Percentiles rank a stretch among this genome's conserved stretches.
Evolutionary conservation across 2,888 invertebrate species (phyloP).

Genomic region (Flabesymbios commensalis): DNA sequence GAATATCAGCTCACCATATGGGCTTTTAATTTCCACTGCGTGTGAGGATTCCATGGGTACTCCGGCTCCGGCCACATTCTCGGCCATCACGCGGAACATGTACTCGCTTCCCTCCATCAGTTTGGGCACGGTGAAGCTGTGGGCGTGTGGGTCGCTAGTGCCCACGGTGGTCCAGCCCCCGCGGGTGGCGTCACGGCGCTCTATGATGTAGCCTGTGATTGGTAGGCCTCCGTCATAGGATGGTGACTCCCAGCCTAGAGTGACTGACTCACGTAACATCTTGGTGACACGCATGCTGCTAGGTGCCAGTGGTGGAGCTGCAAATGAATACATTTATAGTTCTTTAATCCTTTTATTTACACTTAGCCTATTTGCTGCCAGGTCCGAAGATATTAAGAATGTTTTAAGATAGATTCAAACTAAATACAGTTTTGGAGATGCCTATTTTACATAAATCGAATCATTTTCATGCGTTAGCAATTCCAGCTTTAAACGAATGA

Average conservation of each 20-base stretch:
- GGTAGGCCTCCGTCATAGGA: conserved; percentile 55
- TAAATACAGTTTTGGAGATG: too few relatives aligned
- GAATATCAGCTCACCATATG: conserved; percentile 79
- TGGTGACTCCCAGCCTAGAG: conserved; percentile 57
- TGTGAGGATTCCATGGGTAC: conserved; percentile 65
- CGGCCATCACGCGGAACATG: conserved; percentile 59
- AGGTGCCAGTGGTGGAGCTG: conserved; percentile 34
- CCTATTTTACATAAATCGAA: too few relatives aligned
- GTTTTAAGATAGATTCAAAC: too few relatives aligned
- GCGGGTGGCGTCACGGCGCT: conserved; percentile 40
- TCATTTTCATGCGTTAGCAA: too few relatives aligned
- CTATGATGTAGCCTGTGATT: conserved; percentile 54
- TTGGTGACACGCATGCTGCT: conserved; percentile 30
- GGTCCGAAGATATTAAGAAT: too few relatives aligned
- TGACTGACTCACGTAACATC: conserved; percentile 42
- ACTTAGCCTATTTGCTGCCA: too few relatives aligned
- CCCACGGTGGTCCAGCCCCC: conserved; percentile 51
- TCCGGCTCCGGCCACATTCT: conserved; percentile 74
- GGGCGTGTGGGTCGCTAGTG: conserved; percentile 36
- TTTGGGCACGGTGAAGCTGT: conserved; percentile 43
- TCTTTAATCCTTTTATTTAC: not conserved
- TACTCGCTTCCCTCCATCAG: conserved; percentile 59
- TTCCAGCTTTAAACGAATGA: too few relatives aligned
- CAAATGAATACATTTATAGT: not conserved
- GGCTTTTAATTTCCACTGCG: conserved; percentile 37